Conservation (phyloP, 2,888 invertebrate species). For the Melinaea menophilus region DNA sequence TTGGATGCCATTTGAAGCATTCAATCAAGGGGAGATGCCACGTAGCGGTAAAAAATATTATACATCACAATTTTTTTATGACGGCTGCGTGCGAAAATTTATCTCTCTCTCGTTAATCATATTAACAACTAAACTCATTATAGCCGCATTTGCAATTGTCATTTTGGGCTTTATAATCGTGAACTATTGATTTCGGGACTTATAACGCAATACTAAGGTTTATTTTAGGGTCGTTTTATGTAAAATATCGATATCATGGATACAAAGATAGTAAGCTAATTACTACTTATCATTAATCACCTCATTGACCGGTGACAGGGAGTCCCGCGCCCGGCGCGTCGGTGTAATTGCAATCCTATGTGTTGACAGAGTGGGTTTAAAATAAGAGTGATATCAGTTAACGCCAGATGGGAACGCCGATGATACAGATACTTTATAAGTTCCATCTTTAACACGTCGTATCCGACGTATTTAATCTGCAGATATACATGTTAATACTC, state of each 20-base stretch:
- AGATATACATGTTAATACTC: background rate
- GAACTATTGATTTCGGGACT: conserved; percentile 36
- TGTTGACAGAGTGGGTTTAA: background rate
- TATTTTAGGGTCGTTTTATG: background rate
- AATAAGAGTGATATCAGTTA: conserved; percentile 2
- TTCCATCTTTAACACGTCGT: background rate
- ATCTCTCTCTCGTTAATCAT: conserved; percentile 56
- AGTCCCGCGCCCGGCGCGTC: conserved; percentile 15
- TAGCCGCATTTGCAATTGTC: conserved; percentile 70
- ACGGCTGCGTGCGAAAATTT: conserved; percentile 17
- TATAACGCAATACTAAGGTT: conserved; percentile 22
- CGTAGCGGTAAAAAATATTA: conserved; percentile 27
- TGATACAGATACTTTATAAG: background rate
- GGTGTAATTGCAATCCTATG: background rate
- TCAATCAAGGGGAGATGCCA: conserved; percentile 29
- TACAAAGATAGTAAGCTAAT: conserved; percentile 45
- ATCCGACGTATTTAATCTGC: background rate
- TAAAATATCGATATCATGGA: conserved; percentile 6
- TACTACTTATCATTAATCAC: conserved; percentile 67
- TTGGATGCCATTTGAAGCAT: conserved; percentile 34
- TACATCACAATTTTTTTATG: conserved; percentile 24
- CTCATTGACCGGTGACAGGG: conserved; percentile 33
- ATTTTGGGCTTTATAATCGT: conserved; percentile 46
- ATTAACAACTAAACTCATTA: conserved; percentile 69
- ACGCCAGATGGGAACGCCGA: background rate